Evolutionary conservation across 2,113 vertebrate genomes (phyloP), one percentile per base, ranked within the genome.

Genomic region (Prionailurus bengalensis): DNA sequence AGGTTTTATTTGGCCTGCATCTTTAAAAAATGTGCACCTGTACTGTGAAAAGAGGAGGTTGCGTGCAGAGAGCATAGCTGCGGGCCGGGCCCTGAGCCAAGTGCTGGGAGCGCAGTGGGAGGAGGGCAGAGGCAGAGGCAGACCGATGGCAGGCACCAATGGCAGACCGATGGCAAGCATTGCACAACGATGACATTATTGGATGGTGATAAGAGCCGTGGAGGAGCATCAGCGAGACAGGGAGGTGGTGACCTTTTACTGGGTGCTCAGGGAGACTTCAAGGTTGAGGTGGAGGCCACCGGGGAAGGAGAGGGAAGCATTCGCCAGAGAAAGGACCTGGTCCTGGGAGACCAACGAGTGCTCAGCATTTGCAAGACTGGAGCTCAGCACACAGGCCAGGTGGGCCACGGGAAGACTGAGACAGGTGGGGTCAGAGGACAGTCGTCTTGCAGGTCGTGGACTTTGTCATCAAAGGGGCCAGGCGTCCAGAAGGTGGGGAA

Each of bases 111-210:
- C 1, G 0, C 45, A 74, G 58, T 17, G 58, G 66, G 42, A 45
- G 36, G 36, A 51, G 23, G 23, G 2, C 2, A 55, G 78, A 45
- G 13, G 53, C 78, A 45, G 1, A 1, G 8, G 25, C 14, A 65
- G 65, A 66, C 4, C 1, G 1, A 5, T 1, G 21, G 79, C 27
- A 3, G 31, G 23, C 48, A 3, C 4, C 29, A 15, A 31, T 31
- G 29, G 27, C 63, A 31, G n/a, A 39, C 27, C 39, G 3, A 23
- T 39, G 73, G 17, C 15, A 6, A 1, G 11, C 3, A 3, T 39
- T 5, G n/a, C 25, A 21, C 7, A 36, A 3, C 8, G 10, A 0
- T 31, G 45, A 17, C 10, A 5, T 2, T 53, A 13, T 1, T 10
- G 31, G 31, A 5, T 13, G 25, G n/a, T 15, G 63, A 71, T 16